Percentiles rank a stretch among this genome's conserved stretches.
Evolutionary conservation across 2,113 vertebrate genomes (phyloP).

Genomic region (Ailuropoda melanoleuca): DNA sequence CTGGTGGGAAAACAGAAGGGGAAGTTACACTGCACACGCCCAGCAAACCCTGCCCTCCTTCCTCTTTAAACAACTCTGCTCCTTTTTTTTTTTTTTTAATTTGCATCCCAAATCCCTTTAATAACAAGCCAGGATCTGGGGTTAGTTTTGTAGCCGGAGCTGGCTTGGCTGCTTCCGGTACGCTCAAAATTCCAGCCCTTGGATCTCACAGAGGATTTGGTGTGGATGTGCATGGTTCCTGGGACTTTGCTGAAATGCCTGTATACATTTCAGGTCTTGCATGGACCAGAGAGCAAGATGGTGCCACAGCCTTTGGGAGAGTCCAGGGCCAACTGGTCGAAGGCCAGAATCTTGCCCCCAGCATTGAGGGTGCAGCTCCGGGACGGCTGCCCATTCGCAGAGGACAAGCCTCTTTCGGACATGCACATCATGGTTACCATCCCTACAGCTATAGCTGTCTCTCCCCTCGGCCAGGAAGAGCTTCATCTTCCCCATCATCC

Average conservation of each 20-base stretch:
- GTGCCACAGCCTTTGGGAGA: not conserved
- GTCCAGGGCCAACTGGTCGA: not conserved
- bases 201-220: not conserved
- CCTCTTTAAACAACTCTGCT: not conserved
- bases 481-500: constrained; percentile 93
- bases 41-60: not conserved
- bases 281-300: not conserved
- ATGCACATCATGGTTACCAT: constrained; percentile 91
- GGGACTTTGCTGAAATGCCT: not conserved
- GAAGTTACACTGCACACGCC: not conserved
- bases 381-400: not conserved
- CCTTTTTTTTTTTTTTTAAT: not conserved
- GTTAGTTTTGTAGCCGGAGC: not conserved
- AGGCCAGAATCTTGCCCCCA: not conserved
- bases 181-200: not conserved
- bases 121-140: not conserved
- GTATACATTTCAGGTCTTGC: not conserved
- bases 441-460: constrained; percentile 91
- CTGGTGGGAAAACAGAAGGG: not conserved
- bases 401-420: constrained; percentile 87
- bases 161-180: not conserved
- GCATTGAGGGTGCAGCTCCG: not conserved
- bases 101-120: not conserved
- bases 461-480: constrained; percentile 88
- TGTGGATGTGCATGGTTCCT: not conserved